Conservation (phyloP, 2,113 vertebrate genomes). For the Colistium nudipinnis region DNA sequence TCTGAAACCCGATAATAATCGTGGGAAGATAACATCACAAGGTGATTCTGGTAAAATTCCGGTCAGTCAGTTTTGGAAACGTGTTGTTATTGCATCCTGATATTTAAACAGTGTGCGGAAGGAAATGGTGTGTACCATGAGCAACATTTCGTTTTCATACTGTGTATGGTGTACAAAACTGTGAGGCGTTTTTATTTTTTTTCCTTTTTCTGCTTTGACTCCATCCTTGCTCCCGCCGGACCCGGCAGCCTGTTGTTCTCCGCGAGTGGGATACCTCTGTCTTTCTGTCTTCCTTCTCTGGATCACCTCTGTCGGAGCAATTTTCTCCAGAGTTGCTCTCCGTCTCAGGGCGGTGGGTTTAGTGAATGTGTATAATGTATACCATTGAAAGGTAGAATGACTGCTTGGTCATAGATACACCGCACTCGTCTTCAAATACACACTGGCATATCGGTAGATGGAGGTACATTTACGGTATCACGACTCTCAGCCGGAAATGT, state of each 20-base stretch:
- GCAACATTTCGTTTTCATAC: no score
- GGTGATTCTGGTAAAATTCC: no score
- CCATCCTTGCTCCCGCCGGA: neutral
- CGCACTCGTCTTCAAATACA: neutral
- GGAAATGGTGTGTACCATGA: no score
- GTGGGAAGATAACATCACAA: no score
- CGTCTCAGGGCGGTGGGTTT: slow-evolving; percentile 23
- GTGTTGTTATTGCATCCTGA: no score
- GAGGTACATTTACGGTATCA: neutral
- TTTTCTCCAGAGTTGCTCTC: neutral
- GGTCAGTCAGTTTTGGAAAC: no score
- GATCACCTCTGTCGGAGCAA: neutral
- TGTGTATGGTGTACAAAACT: no score
- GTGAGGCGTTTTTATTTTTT: neutral
- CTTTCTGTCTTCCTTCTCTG: neutral
- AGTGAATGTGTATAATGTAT: slow-evolving; percentile 43
- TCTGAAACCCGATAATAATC: no score
- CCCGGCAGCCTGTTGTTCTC: neutral
- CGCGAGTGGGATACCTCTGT: slow-evolving; percentile 11
- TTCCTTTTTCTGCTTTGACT: neutral
- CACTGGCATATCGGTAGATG: neutral
- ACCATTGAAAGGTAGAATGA: slow-evolving; percentile 15
- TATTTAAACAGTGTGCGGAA: no score
- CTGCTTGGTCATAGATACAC: neutral
- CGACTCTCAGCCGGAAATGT: neutral